Base-by-base conservation (phyloP, 2,797 vertebrate genomes). In the Naso thynnoides region DNA sequence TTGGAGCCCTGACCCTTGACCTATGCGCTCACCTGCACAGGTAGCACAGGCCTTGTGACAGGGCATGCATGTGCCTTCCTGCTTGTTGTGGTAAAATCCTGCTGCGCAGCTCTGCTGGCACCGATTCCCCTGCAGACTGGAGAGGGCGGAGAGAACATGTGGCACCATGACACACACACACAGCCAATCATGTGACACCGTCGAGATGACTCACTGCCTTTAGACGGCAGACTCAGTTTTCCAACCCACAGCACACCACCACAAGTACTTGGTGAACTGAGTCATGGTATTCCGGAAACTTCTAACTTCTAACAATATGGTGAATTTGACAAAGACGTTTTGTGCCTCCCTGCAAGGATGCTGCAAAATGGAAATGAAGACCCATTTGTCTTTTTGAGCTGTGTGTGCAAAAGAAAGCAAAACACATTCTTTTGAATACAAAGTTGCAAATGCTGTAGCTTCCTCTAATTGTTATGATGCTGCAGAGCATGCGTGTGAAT, bases 21-120 rank as follows among this genome's bases (percentile, higher is more conserved):
- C 50, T 29, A 19, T 6, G 8, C 36, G 18, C 86, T 89, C 95
- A 99, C 98, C 98, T 93, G 96, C 94, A 92, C 98, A 99, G 23
- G 96, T 94, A 4, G 96, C 95, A 11, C 98, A 99, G 86, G 95
- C 96, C 76, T 91, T 78, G 76, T 98, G 94, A 84, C 98, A 99
- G 6, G 93, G 92, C 74, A 95, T 92, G 92, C 98, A 99, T n/a
- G 92, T 81, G 71, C 88, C 95, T 33, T 86, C 93, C 70, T 85
- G 62, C 24, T 87, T 88, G 21, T 91, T 95, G 50, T 95, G 95
- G 91, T 95, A 98, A 83, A 90, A 94, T 38, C 96, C 96, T 2
- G 93, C 81, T 11, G 93, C 89, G 75, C 98, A 99, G 83, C 83
- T 94, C 81, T 92, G 73, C 76, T 94, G 93, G 88, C 98, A 99